These are phyloP conservation scores for Nemapogon koenigi DNA, from an alignment of 2,888 invertebrate genomes.

Conservation along the genomic window DNA sequence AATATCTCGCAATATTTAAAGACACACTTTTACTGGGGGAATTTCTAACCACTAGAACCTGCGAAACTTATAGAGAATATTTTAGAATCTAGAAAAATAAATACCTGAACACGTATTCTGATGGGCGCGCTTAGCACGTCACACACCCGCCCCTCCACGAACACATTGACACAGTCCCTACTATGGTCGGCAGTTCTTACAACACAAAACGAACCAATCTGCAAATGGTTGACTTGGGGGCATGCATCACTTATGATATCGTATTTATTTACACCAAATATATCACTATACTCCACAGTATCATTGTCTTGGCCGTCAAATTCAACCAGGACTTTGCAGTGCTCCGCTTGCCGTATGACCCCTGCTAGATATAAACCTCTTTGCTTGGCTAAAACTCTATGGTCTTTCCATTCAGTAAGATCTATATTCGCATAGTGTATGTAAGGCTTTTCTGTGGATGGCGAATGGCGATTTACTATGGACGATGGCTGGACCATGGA, in stretches of 20 bases:
- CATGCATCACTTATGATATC: constrained; percentile 94
- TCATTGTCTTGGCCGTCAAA: constrained; percentile 80
- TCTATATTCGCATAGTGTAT: constrained; percentile 73
- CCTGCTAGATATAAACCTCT: constrained; percentile 86
- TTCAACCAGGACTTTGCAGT: constrained; percentile 78
- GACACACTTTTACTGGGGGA: no score
- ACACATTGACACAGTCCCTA: constrained; percentile 71
- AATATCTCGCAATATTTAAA: no score
- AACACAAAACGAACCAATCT: constrained; percentile 82
- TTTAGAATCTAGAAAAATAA: constrained; percentile 7
- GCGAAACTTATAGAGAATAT: no score
- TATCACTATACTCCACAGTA: constrained; percentile 74
- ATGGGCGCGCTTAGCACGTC: constrained; percentile 54
- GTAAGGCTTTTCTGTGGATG: constrained; percentile 57
- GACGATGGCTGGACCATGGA: constrained; percentile 43
- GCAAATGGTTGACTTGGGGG: constrained; percentile 83
- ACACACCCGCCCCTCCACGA: constrained; percentile 84
- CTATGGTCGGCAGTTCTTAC: constrained; percentile 69
- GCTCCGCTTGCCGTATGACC: constrained; percentile 78
- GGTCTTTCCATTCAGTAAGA: constrained; percentile 92
- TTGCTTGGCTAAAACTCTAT: constrained; percentile 88
- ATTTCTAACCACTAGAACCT: no score
- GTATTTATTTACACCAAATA: constrained; percentile 79
- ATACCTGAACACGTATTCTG: constrained; percentile 54
- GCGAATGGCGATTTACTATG: constrained; percentile 53